These are phyloP conservation scores for Mythimna loreyi DNA, from an alignment of 2,888 invertebrate genomes.

Conservation along the genomic window DNA sequence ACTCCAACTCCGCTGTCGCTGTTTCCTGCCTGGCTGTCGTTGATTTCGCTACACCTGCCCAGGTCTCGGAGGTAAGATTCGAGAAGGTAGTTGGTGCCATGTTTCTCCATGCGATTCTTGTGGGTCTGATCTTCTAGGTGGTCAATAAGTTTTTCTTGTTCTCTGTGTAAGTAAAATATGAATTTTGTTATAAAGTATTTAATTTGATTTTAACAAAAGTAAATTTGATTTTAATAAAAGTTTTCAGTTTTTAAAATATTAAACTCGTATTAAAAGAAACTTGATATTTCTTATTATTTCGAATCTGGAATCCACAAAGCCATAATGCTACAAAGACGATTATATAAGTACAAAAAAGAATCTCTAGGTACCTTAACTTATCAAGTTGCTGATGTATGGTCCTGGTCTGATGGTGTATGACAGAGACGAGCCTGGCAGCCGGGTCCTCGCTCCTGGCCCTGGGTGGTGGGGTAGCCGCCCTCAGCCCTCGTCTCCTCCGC, in stretches of 20 bases:
- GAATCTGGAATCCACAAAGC: too few relatives aligned
- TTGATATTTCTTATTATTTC: too few relatives aligned
- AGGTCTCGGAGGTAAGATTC: slow-evolving; percentile 93
- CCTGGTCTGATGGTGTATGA: slow-evolving; percentile 87
- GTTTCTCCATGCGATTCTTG: slow-evolving; percentile 93
- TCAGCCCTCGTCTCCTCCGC: slow-evolving; percentile 74
- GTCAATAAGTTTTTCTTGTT: slow-evolving; percentile 95
- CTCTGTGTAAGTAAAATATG: slow-evolving; percentile 81
- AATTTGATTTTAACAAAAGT: not conserved
- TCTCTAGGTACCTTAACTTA: slow-evolving; percentile 77
- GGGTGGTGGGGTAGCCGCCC: slow-evolving; percentile 82
- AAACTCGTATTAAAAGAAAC: too few relatives aligned
- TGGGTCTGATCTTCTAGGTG: slow-evolving; percentile 95
- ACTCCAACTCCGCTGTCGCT: slow-evolving; percentile 93
- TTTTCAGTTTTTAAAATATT: too few relatives aligned
- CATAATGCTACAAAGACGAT: too few relatives aligned
- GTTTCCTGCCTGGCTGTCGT: slow-evolving; percentile 92
- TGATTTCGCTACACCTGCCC: slow-evolving; percentile 84
- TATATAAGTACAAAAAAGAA: too few relatives aligned
- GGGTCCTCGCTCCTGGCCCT: slow-evolving; percentile 82
- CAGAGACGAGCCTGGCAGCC: slow-evolving; percentile 84
- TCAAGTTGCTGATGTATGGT: slow-evolving; percentile 88
- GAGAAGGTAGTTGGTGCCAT: slow-evolving; percentile 95
- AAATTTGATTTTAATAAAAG: not conserved
- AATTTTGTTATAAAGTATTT: not conserved